Base-by-base conservation (phyloP, 1,140 invertebrate genomes). In the Heliconius congener region DNA sequence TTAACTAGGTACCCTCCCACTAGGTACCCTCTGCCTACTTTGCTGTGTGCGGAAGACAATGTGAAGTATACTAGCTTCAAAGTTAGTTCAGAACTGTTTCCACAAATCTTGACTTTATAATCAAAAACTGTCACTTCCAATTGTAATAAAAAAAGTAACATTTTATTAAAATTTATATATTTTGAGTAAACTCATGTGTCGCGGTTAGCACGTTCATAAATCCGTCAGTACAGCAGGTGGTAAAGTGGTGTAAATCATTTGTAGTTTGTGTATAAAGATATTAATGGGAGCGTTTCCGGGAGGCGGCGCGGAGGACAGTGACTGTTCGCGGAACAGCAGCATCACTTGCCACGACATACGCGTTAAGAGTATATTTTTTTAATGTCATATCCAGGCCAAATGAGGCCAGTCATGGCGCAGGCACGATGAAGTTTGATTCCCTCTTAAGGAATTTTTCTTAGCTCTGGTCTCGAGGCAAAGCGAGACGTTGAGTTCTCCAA, bases 191-290 rank as follows among this genome's bases (percentile, higher is more conserved):
- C 57, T 60, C 19, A 74, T 74, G 52, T 60, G 27, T 66, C 60
- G 27, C 27, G 60, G 60, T 66, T 30, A 66, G 60, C 60, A 30
- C 60, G 23, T 27, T 2, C 60, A 81, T 81, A 83, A 83, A 83
- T 83, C 73, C 73, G 50, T 73, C 74, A 83, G 66, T 39, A 27
- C 75, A 74, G 76, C 82, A 81, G 73, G 79, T 77, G 73, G 74
- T 76, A 76, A 73, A 74, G 74, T 73, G 16, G 27, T 60, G 55
- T 79, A 82, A 79, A 83, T 83, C 82, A 81, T 80, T 60, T 78
- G 76, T 75, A 76, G 76, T 76, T 30, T 74, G 60, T 27, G 60
- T 66, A 66, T 66, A 66, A 66, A 66, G 50, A 50, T 71, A 71
- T 76, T 71, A 76, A 76, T 70, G 34, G n/a, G 55, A 60, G 42